Evolutionary conservation across 35 echinoderm and acorn worm genomes (phyloP).

Genomic region (Apostichopus californicus): DNA sequence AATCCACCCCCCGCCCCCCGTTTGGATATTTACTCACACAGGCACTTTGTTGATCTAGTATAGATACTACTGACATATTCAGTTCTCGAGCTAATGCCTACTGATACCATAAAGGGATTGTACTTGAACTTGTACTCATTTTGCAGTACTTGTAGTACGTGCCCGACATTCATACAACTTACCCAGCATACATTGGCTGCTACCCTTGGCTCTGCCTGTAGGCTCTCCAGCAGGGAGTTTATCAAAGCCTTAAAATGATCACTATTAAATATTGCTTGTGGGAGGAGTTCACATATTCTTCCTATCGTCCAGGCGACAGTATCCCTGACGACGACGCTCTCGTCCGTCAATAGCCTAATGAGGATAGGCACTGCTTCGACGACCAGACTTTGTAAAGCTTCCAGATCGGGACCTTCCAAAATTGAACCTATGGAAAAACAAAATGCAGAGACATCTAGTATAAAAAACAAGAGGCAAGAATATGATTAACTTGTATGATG

Average conservation of each 20-base stretch:
- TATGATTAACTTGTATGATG: too few species aligned
- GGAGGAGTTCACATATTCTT: conserved; percentile 89
- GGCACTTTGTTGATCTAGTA: too few species aligned
- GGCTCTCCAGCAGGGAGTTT: conserved; percentile 55
- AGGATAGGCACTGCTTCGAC: conserved; percentile 76
- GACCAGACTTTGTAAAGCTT: conserved; percentile 67
- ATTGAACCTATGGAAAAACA: conserved; percentile 74
- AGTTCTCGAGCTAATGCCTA: too few species aligned
- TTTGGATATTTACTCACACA: too few species aligned
- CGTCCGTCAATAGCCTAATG: conserved; percentile 69
- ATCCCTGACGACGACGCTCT: conserved; percentile 80
- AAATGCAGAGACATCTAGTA: neutral
- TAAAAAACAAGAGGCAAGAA: too few species aligned
- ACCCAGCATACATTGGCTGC: conserved; percentile 99
- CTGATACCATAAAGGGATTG: too few species aligned
- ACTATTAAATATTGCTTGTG: conserved; percentile 78
- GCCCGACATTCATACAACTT: conserved; percentile 8
- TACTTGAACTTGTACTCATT: too few species aligned
- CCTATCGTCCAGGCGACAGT: conserved; percentile 97
- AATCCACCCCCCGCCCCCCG: too few species aligned
- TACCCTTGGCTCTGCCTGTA: conserved; percentile 85
- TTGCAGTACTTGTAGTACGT: too few species aligned
- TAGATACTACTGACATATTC: too few species aligned
- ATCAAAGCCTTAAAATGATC: conserved; percentile 65
- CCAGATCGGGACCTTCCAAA: conserved; percentile 84